Evolutionary conservation across 1,140 invertebrate species (phyloP), one percentile per base, ranked within the genome.

Genomic region (Cyclargus thomasi): DNA sequence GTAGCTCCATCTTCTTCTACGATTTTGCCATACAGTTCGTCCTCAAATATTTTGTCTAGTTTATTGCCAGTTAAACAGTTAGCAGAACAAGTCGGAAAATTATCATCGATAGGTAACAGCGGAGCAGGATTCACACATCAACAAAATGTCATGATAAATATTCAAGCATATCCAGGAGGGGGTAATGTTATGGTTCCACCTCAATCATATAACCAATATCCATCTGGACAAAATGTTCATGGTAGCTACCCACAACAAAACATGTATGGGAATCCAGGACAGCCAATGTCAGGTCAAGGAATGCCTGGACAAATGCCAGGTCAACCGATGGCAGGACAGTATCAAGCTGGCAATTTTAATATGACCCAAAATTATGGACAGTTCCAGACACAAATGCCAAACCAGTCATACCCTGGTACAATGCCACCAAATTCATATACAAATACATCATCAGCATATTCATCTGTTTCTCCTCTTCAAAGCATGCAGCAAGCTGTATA

Each of bases 101-200:
- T 91, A 18, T 83, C 88, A 11, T 76, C 74, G 0, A 83, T 85
- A 0, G 75, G 78, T 16, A 76, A 76, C 29, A 73, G 74, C 65
- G 75, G 77, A 5, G 35, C 86, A 18, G 82, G 82, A 11, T 91
- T 88, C 64, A 90, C 89, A 0, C 90, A 91, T 68, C 90, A 91
- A 69, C 90, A 91, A 74, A 91, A 91, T 70, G 90, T 91, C 6
- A 90, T 90, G 86, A 91, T 91, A 20, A 91, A 91, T 71, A 91
- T 91, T 20, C 90, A 91, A 76, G 87, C 89, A 14, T 91, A 90
- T 68, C 89, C 89, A 11, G 88, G 88, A 5, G 76, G 68, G 3
- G 79, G 82, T n/a, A 83, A 81, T 0, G 76, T 82, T 39, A 82
- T 86, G 78, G 78, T 75, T 39, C 79, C 79, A 11, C 78, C 80